Conservation (phyloP, 2,888 invertebrate genomes). For the Itoplectis maculator region DNA sequence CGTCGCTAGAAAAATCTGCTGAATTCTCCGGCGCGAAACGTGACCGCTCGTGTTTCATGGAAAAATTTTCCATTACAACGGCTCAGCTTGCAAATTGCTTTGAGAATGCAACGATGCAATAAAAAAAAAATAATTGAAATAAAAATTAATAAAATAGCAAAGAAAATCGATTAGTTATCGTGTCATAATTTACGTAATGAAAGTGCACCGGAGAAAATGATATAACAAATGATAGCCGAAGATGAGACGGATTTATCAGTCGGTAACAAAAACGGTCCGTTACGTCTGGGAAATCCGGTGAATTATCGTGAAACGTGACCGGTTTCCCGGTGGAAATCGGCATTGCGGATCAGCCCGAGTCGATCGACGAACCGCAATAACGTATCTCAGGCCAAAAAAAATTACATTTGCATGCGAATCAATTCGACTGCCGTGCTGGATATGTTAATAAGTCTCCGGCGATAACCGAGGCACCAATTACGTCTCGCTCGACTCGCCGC, state of each 20-base stretch:
- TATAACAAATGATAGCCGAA: no score
- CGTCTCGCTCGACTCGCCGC: background rate
- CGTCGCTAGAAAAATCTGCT: no score
- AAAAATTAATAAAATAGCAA: no score
- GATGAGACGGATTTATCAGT: no score
- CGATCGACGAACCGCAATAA: background rate
- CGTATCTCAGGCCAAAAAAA: background rate
- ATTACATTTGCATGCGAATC: background rate
- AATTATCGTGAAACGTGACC: no score
- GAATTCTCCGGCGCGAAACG: no score
- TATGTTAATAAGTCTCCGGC: background rate
- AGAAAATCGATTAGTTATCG: no score
- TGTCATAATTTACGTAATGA: no score
- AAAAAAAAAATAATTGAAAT: background rate
- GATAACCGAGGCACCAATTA: background rate
- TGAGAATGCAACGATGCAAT: background rate
- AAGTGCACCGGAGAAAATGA: no score
- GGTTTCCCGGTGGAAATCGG: background rate
- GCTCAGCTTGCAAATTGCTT: background rate
- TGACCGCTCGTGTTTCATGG: background rate
- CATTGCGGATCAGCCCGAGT: background rate
- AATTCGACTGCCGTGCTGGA: background rate
- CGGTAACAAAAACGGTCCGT: no score
- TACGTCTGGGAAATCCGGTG: background rate
- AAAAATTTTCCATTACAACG: background rate